Base-by-base conservation (phyloP, 1,140 invertebrate genomes). In the Bilobella aurantiaca region DNA sequence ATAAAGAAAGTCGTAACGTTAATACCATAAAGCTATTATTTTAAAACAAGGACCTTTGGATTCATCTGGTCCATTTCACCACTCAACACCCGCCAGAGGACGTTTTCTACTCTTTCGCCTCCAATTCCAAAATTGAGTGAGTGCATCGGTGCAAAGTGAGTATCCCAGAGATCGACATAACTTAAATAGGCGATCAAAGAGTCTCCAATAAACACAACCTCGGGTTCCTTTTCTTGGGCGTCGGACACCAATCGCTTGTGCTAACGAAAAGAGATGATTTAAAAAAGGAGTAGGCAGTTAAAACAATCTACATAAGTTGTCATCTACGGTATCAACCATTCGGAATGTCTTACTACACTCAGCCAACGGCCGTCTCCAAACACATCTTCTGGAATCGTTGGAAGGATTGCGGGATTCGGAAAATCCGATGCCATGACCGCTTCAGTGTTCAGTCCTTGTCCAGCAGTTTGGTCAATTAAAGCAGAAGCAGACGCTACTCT, bases 201-300 rank as follows among this genome's bases (percentile, higher is more conserved):
- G 79, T 94, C 91, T 5, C 91, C 91, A 53, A 94, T 83, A 74
- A 93, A 90, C 62, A 94, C 81, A n/a, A 95, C 88, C 75, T 94
- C 91, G 34, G 89, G 89, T 79, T 94, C 90, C 77, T 87, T 87
- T 72, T 89, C 88, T 75, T 86, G 85, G 12, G 87, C 86, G 77
- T 93, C 88, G 5, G 62, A n/a, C 29, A 65, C 64, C 58, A 69
- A 63, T 59, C 61, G n/a, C 12, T 63, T 49, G 57, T 73, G 64
- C 57, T 68, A 28, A n/a, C 59, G 42, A 64, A 29, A 30, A 46
- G 21, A 57, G 8, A 46, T 27, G 14, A 64, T 59, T 46, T 56
- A 47, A 2, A 8, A 49, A n/a, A n/a, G n/a, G n/a, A n/a, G n/a
- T n/a, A n/a, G n/a, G n/a, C n/a, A n/a, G n/a, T n/a, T n/a, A n/a